These are phyloP conservation scores for Mirza zaza DNA, from an alignment of 2,113 vertebrate species.

Conservation along the genomic window DNA sequence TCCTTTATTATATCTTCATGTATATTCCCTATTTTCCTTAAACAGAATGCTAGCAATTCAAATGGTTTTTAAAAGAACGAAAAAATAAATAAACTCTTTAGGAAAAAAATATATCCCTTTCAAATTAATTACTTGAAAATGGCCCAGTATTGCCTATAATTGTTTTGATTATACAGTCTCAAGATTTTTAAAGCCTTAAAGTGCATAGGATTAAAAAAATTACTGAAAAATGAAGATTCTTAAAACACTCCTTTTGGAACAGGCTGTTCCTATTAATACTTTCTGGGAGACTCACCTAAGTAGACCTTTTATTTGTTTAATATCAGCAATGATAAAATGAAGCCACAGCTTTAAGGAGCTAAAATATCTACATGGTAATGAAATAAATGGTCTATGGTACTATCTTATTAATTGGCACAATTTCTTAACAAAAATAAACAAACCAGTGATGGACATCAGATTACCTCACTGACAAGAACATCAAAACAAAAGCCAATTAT, in stretches of 20 bases:
- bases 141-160: background rate
- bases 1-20: background rate
- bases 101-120: background rate
- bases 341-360: background rate
- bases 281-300: background rate
- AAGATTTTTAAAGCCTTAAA: background rate
- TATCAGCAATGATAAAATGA: constrained; percentile 9
- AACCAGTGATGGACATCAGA: background rate
- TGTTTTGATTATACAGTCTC: background rate
- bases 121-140: background rate
- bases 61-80: background rate
- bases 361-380: background rate
- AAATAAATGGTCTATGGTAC: background rate
- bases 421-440: constrained; percentile 27
- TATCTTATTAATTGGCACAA: background rate
- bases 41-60: background rate
- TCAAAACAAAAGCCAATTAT: background rate
- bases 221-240: constrained; percentile 29
- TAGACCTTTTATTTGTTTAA: background rate
- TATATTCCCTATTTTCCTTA: background rate
- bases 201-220: background rate
- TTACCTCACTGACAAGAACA: background rate
- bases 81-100: background rate
- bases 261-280: background rate
- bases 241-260: background rate